These are phyloP conservation scores for Muntiacus muntjak DNA, from an alignment of 2,113 vertebrate genomes.

Conservation along the genomic window DNA sequence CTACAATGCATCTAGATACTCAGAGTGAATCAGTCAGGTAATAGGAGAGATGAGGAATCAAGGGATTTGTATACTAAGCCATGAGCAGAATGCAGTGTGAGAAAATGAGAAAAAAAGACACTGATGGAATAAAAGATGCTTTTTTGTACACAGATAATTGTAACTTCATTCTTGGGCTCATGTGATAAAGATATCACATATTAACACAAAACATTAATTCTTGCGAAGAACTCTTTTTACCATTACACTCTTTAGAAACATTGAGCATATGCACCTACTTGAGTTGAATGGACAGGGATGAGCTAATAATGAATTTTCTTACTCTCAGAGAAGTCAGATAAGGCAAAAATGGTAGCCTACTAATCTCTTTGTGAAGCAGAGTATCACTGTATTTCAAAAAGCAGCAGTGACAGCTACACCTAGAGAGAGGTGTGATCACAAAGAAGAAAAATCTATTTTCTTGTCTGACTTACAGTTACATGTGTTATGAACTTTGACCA, in stretches of 20 bases:
- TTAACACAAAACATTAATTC: background rate
- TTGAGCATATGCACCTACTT: background rate
- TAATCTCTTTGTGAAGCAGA: background rate
- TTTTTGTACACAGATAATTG: background rate
- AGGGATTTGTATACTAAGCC: background rate
- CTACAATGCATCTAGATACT: background rate
- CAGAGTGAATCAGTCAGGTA: background rate
- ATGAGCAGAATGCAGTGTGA: background rate
- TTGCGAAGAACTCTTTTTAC: background rate
- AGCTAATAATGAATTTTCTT: background rate
- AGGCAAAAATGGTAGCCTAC: background rate
- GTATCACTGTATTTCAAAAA: background rate
- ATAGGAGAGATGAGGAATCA: too few relatives aligned
- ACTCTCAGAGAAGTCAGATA: background rate
- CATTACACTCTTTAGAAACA: background rate
- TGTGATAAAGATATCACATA: background rate
- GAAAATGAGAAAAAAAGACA: background rate
- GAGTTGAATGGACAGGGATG: background rate
- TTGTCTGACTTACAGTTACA: background rate
- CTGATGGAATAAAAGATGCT: accelerated
- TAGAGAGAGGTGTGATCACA: background rate
- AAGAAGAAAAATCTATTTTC: constrained; percentile 29
- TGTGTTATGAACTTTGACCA: background rate
- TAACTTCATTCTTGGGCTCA: background rate
- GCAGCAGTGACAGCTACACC: too few relatives aligned